These are phyloP conservation scores for Aromia moschata DNA, from an alignment of 2,888 invertebrate species.

Conservation along the genomic window DNA sequence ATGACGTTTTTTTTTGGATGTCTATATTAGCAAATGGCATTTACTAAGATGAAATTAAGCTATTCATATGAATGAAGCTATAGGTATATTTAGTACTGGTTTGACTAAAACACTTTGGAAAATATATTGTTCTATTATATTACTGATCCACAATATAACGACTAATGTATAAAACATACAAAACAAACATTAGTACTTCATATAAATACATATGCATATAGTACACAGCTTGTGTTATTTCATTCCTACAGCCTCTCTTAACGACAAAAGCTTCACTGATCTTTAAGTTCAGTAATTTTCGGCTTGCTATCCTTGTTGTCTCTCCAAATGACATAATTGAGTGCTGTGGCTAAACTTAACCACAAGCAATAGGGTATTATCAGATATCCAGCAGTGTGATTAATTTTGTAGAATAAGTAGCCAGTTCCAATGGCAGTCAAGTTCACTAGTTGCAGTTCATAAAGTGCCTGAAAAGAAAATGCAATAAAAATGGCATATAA, in stretches of 20 bases:
- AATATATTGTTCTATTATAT: neutral
- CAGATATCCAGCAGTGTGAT: conserved; percentile 72
- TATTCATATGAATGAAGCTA: too few species aligned
- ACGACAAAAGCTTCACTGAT: conserved; percentile 33
- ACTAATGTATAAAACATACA: conserved; percentile 18
- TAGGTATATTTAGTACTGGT: too few species aligned
- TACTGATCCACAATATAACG: neutral
- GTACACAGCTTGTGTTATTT: too few species aligned
- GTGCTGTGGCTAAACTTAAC: conserved; percentile 73
- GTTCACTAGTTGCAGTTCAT: conserved; percentile 70
- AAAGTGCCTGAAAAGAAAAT: conserved; percentile 67
- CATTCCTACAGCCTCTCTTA: neutral
- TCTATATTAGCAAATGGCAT: too few species aligned
- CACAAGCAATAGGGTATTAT: conserved; percentile 81
- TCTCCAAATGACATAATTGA: conserved; percentile 75
- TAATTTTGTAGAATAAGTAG: conserved; percentile 70
- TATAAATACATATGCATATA: conserved; percentile 1
- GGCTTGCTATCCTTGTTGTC: conserved; percentile 64
- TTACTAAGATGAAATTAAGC: too few species aligned
- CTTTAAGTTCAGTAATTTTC: conserved; percentile 44
- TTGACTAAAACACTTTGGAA: neutral
- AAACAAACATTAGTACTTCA: conserved; percentile 9
- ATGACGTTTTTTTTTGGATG: too few species aligned
- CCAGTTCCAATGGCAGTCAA: conserved; percentile 69
- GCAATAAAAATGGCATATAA: too few species aligned